Evolutionary conservation across 1,140 invertebrate species (phyloP).

Genomic region (Cherax quadricarinatus): DNA sequence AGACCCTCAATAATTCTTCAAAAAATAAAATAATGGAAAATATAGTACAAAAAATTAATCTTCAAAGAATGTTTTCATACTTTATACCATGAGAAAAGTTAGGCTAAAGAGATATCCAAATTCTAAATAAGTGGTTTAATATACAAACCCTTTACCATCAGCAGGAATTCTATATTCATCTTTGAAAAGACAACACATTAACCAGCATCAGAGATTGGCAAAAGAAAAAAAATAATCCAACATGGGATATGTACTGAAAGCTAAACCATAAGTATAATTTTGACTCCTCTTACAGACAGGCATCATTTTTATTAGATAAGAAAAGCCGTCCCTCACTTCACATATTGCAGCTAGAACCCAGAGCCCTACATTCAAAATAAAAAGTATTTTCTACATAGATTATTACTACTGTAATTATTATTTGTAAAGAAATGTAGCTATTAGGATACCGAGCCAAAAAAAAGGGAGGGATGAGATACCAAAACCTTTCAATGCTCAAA

Average conservation of each 20-base stretch:
- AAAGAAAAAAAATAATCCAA: not conserved
- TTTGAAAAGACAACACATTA: not conserved
- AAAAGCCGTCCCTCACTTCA: not conserved
- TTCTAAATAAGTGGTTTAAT: slow-evolving; percentile 16
- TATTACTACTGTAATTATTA: not conserved
- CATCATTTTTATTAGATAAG: not conserved
- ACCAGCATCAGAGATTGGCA: not conserved
- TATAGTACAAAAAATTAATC: too few relatives aligned
- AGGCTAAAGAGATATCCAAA: not conserved
- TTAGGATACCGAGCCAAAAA: not conserved
- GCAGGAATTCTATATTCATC: not conserved
- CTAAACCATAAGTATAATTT: not conserved
- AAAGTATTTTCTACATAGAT: not conserved
- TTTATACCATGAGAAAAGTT: not conserved
- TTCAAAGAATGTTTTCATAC: not conserved
- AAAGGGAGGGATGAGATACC: not conserved
- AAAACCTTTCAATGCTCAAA: not conserved
- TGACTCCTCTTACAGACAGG: not conserved
- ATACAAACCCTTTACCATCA: slow-evolving; percentile 40
- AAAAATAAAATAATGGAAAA: not conserved
- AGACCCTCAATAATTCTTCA: too few relatives aligned
- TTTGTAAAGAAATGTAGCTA: not conserved
- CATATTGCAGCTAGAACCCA: not conserved
- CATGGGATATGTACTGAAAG: not conserved
- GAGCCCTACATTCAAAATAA: not conserved